These are phyloP conservation scores for Bergia puertoricense DNA, from an alignment of 92 coral and sea anemone species.

Conservation along the genomic window DNA sequence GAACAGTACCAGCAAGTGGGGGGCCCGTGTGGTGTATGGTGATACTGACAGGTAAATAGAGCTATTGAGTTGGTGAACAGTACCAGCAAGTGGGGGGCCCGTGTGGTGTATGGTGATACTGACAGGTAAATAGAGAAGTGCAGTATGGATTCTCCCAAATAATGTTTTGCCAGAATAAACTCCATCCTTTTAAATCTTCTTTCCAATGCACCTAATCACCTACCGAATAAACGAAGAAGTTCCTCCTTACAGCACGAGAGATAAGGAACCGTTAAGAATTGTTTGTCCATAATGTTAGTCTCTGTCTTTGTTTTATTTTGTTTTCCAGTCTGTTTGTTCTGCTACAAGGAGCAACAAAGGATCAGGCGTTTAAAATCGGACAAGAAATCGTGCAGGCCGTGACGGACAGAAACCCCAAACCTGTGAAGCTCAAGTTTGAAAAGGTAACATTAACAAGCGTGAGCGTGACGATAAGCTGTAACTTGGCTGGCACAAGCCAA, in stretches of 20 bases:
- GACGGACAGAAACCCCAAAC: constrained; percentile 88
- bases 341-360: constrained; percentile 90
- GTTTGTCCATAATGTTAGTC: neutral
- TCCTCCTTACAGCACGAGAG: neutral
- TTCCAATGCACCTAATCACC: too few species aligned
- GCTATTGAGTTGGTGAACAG: constrained; percentile 64
- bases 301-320: neutral
- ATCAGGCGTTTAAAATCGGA: constrained; percentile 87
- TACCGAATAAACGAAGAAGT: constrained; percentile 19
- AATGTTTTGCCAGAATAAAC: neutral
- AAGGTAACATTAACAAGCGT: constrained; percentile 57
- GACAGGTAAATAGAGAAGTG: constrained; percentile 69
- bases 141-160: neutral
- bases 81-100: constrained; percentile 87
- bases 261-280: neutral
- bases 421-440: constrained; percentile 95
- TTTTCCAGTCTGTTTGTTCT: constrained; percentile 82
- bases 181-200: too few species aligned
- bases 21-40: constrained; percentile 95
- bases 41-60: constrained; percentile 96
- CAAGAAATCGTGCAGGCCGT: constrained; percentile 85
- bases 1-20: constrained; percentile 93
- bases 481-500: too few species aligned
- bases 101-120: constrained; percentile 94
- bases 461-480: neutral